Percentiles rank a stretch among this genome's conserved stretches.
These are phyloP conservation scores for Laothoe populi DNA, from an alignment of 2,888 invertebrate species.

Conservation along the genomic window DNA sequence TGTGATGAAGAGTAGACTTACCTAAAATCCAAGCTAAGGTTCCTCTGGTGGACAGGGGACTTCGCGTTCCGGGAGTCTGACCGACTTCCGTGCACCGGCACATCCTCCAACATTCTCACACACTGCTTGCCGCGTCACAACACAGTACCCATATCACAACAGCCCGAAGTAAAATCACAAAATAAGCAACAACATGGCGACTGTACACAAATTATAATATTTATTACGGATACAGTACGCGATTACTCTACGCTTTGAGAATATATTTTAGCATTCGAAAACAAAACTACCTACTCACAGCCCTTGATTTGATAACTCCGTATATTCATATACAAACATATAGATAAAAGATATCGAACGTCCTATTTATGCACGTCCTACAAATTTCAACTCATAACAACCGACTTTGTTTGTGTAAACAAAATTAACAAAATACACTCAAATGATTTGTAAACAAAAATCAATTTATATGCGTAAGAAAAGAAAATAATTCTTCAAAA, in stretches of 20 bases:
- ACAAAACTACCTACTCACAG: constrained; percentile 43
- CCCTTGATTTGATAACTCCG: constrained; percentile 40
- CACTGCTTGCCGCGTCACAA: constrained; percentile 62
- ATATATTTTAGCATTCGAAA: constrained; percentile 18
- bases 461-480: constrained; percentile 43
- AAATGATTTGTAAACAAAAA: constrained; percentile 44
- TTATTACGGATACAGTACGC: constrained; percentile 33
- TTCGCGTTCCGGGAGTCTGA: constrained; percentile 69
- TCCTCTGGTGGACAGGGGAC: constrained; percentile 90
- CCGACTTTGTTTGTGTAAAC: constrained; percentile 32
- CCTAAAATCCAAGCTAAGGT: constrained; percentile 96
- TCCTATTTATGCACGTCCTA: constrained; percentile 32
- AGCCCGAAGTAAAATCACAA: constrained; percentile 64
- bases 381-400: constrained; percentile 37
- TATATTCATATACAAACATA: constrained; percentile 9
- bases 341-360: constrained; percentile 26
- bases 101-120: constrained; percentile 84
- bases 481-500: constrained; percentile 63
- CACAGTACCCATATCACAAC: constrained; percentile 71
- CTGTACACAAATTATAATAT: constrained; percentile 50
- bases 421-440: constrained; percentile 40
- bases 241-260: constrained; percentile 34
- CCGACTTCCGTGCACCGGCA: constrained; percentile 79
- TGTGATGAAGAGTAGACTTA: constrained; percentile 58
- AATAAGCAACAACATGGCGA: constrained; percentile 83